A percentile compares a stretch with the other conserved stretches of the same genome.
Evolutionary conservation across 2,888 invertebrate genomes (phyloP).

Genomic region (Drosophila neonasuta): DNA sequence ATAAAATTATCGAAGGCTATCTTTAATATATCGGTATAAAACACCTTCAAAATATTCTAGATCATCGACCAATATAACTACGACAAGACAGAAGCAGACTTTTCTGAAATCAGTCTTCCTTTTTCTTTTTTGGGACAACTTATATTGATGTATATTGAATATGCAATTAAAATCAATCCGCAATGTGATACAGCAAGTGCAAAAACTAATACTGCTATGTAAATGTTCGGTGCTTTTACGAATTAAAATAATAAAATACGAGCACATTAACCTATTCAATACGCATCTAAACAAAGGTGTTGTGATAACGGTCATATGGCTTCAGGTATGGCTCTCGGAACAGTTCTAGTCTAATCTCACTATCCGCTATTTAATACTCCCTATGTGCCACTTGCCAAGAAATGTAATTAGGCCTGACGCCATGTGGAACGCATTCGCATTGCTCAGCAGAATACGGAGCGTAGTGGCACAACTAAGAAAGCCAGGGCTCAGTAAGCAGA

Average conservation of each 20-base stretch:
- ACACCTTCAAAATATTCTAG: too few species aligned
- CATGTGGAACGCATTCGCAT: slow-evolving; percentile 68
- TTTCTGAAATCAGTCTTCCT: too few species aligned
- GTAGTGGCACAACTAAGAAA: background rate
- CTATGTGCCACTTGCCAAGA: slow-evolving; percentile 55
- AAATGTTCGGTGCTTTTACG: slow-evolving; percentile 44
- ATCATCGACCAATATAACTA: too few species aligned
- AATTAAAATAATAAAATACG: slow-evolving; percentile 73
- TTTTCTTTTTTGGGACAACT: too few species aligned
- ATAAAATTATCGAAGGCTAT: too few species aligned
- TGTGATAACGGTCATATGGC: background rate
- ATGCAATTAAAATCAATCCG: too few species aligned
- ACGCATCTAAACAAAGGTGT: slow-evolving; percentile 62
- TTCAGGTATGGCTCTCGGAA: slow-evolving; percentile 1
- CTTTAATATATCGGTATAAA: too few species aligned
- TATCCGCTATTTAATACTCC: slow-evolving; percentile 46
- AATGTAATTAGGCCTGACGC: slow-evolving; percentile 73
- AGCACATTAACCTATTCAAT: slow-evolving; percentile 73
- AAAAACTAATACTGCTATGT: slow-evolving; percentile 21
- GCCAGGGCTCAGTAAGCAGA: slow-evolving; percentile 41
- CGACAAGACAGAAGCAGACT: too few species aligned
- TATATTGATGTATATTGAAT: too few species aligned
- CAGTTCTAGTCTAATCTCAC: slow-evolving; percentile 61
- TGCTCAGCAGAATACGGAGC: slow-evolving; percentile 15
- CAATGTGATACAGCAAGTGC: slow-evolving; percentile 19